Evolutionary conservation across 2,888 invertebrate species (phyloP).

Genomic region (Acronicta aceris): DNA sequence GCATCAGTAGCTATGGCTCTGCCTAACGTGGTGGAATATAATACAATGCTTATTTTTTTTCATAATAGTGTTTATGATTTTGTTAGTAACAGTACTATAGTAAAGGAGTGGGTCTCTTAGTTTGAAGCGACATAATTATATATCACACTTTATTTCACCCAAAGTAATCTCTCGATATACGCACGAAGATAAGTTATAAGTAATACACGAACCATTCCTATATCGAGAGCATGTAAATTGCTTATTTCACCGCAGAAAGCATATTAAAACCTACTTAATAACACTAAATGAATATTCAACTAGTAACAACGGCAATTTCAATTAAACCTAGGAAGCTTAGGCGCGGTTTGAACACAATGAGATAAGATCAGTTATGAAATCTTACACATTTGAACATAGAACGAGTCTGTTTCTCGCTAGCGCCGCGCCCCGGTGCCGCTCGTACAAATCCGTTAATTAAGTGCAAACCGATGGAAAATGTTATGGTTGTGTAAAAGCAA

Average conservation of each 20-base stretch:
- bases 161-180: constrained; percentile 14
- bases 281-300: constrained; percentile 37
- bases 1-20: too few species aligned
- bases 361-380: constrained; percentile 72
- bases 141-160: constrained; percentile 20
- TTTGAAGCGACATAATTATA: constrained; percentile 16
- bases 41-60: too few species aligned
- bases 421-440: constrained; percentile 60
- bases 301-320: constrained; percentile 55
- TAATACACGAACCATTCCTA: constrained; percentile 20
- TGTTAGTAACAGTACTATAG: not conserved
- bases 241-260: constrained; percentile 34
- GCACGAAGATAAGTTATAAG: constrained; percentile 26
- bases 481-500: constrained; percentile 62
- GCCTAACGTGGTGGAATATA: too few species aligned
- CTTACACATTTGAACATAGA: constrained; percentile 59
- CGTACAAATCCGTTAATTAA: constrained; percentile 79
- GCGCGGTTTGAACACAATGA: constrained; percentile 56
- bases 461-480: constrained; percentile 68
- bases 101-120: not conserved
- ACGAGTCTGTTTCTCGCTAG: constrained; percentile 55
- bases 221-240: constrained; percentile 39
- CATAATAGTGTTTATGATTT: not conserved
- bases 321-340: constrained; percentile 65
- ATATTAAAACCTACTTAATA: constrained; percentile 31